Conservation (phyloP, 1,140 invertebrate species). For the Calephelis virginiensis region DNA sequence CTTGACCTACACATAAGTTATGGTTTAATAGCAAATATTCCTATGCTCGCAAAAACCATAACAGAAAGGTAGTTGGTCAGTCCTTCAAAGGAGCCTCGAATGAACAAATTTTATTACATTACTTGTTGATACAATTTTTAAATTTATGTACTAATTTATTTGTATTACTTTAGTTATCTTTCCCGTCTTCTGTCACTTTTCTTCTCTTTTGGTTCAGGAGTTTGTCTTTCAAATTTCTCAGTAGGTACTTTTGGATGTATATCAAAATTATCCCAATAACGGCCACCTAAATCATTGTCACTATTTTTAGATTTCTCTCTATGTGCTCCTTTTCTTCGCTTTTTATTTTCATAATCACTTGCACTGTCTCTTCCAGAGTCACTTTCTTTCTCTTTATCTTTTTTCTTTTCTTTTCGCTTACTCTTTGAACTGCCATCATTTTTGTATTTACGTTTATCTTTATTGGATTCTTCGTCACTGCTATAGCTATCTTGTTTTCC, state of each 20-base stretch:
- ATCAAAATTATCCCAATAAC: slow-evolving; percentile 49
- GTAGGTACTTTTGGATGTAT: slow-evolving; percentile 24
- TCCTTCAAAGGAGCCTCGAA: no score
- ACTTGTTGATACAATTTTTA: neutral
- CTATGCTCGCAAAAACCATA: no score
- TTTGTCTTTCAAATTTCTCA: slow-evolving; percentile 21
- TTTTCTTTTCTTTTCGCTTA: slow-evolving; percentile 16
- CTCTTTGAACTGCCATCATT: slow-evolving; percentile 10
- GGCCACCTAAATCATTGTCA: slow-evolving; percentile 27
- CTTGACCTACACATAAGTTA: no score
- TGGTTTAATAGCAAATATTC: no score
- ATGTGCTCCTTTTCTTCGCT: slow-evolving; percentile 6
- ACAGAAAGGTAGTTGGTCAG: no score
- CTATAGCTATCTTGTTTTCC: neutral
- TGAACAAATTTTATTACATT: no score
- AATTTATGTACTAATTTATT: no score
- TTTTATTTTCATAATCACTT: slow-evolving; percentile 21
- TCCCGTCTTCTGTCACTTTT: slow-evolving; percentile 21
- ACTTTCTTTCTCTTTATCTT: slow-evolving; percentile 2
- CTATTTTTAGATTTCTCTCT: slow-evolving; percentile 21
- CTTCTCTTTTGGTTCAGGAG: slow-evolving; percentile 20
- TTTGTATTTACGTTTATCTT: slow-evolving; percentile 17
- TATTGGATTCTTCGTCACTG: slow-evolving; percentile 18
- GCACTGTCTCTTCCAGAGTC: slow-evolving; percentile 12
- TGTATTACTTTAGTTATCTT: slow-evolving; percentile 7